These are phyloP conservation scores for Mus caroli DNA, from an alignment of 2,797 vertebrate genomes.

Conservation along the genomic window DNA sequence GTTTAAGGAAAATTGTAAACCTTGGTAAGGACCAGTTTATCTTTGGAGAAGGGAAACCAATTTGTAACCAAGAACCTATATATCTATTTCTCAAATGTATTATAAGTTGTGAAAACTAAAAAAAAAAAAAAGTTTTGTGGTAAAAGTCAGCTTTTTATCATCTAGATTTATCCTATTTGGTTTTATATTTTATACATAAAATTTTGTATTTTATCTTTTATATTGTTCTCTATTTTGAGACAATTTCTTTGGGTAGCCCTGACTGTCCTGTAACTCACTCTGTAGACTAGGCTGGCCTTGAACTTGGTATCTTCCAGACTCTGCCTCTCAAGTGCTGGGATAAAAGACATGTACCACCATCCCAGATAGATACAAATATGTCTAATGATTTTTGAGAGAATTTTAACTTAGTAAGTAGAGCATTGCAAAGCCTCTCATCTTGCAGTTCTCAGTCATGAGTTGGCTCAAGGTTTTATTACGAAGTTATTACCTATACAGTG, in stretches of 20 bases:
- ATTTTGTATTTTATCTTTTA: background rate
- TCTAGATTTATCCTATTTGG: constrained; percentile 19
- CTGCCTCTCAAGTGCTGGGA: background rate
- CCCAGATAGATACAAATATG: background rate
- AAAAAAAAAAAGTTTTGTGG: background rate
- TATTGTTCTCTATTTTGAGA: background rate
- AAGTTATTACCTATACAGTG: background rate
- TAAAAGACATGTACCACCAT: background rate
- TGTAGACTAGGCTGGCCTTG: background rate
- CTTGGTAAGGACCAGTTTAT: constrained; percentile 32
- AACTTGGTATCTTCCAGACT: background rate
- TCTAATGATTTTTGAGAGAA: background rate
- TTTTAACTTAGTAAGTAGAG: constrained; percentile 30
- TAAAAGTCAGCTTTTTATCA: background rate
- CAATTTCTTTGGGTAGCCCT: background rate
- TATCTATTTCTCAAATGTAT: constrained; percentile 54
- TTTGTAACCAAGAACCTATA: constrained; percentile 31
- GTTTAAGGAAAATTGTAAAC: constrained; percentile 6
- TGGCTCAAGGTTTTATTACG: background rate
- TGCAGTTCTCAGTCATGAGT: constrained; percentile 3
- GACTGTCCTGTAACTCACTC: background rate
- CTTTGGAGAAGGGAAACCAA: constrained; percentile 45
- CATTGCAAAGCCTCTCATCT: constrained; percentile 14
- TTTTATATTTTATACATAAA: too few relatives aligned
- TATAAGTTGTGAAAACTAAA: background rate